Evolutionary conservation across 2,888 invertebrate genomes (phyloP), one percentile per base, ranked within the genome.

Genomic region (Halictus quadricinctus): DNA sequence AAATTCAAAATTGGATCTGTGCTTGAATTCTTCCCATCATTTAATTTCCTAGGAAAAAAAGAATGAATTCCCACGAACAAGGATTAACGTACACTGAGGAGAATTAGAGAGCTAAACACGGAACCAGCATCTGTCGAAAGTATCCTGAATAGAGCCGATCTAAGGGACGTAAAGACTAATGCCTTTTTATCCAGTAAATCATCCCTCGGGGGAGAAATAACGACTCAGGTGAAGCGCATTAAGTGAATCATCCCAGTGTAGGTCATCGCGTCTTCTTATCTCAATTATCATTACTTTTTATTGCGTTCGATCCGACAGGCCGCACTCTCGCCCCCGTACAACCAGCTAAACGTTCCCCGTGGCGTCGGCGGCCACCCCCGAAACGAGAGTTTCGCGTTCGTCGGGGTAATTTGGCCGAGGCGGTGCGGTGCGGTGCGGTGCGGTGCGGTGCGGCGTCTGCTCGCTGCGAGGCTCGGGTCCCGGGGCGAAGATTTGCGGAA

Each of bases 301-400:
- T 79, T 21, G 41, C 36, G 10, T 7, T 29, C 18, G 48, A 36
- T 48, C 72, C 25, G 48, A 25, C 10, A 50, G 15, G n/a, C 25
- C 66, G 64, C 64, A 66, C 66, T 66, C 64, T 25, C 25, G n/a
- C 5, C 46, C n/a, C 18, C 6, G 29, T n/a, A 25, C 48, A 81
- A 29, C 70, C 58, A 64, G 25, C 54, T 64, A 13, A 29, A 64
- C 58, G 79, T 79, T 48, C 21, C 15, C 36, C 66, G 66, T 36
- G 29, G 66, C 66, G 36, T 79, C 46, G 50, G 12, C 21, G 21
- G 64, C 60, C 60, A 46, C 48, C 72, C 29, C n/a, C 21, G 74
- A 72, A 84, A 84, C 78, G 84, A 84, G 84, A 21, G 70, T 41
- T 72, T 84, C 84, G 86, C 79, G 79, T 85, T 85, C 72, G 69